phyloP scores from a whole-genome alignment of 2,113 vertebrate genomes.

The Penelope pileata region DNA sequence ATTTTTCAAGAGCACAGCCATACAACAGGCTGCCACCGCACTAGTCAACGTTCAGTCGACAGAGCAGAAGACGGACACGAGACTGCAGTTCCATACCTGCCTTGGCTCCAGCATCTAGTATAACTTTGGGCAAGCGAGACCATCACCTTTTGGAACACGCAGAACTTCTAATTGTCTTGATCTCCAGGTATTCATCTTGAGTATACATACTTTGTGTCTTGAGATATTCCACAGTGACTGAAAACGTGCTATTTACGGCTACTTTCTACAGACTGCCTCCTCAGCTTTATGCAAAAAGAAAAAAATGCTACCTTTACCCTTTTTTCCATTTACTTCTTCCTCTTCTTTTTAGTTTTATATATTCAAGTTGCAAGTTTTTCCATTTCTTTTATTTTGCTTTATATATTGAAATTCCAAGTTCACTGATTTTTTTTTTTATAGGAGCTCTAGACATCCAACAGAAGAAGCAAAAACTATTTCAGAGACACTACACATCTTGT shows the following conservation, averaged over 20 bases:
- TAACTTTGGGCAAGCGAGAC: not conserved
- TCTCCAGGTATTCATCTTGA: not conserved
- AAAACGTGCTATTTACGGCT: not conserved
- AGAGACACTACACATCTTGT: fast-evolving
- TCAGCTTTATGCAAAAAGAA: not conserved
- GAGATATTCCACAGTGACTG: not conserved
- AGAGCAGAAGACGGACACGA: not conserved
- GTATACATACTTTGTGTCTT: not conserved
- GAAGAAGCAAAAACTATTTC: not conserved
- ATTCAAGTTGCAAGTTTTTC: not conserved
- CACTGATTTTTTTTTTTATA: not conserved
- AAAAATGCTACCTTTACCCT: not conserved
- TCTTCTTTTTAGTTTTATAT: not conserved
- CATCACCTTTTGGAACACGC: not conserved
- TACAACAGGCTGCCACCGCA: not conserved
- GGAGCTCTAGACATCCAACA: not conserved
- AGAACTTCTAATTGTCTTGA: not conserved
- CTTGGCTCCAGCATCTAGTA: not conserved
- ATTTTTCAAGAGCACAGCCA: not conserved
- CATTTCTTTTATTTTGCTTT: not conserved
- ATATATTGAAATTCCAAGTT: not conserved
- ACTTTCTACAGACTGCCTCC: not conserved
- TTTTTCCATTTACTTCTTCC: not conserved
- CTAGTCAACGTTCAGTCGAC: not conserved
- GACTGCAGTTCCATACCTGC: not conserved